Conservation (phyloP, 2,113 vertebrate species). For the Theristicus caerulescens region DNA sequence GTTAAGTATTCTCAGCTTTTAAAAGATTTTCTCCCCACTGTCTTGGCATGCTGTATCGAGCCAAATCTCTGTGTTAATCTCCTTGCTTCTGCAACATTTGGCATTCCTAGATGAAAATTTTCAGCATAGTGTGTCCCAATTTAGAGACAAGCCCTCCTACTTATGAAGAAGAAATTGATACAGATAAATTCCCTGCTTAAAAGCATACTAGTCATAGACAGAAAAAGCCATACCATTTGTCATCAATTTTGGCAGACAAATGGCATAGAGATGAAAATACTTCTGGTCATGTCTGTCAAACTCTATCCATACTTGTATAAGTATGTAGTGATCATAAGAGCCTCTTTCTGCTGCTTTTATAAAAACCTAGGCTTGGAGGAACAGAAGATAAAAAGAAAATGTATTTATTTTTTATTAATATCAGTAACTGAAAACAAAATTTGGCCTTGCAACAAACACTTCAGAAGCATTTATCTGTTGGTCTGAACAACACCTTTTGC, state of each 20-base stretch:
- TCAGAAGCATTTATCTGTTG: not conserved
- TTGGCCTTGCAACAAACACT: not conserved
- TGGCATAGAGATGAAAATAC: not conserved
- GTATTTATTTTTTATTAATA: not conserved
- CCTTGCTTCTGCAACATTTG: not conserved
- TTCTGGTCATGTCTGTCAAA: not conserved
- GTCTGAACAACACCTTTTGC: not conserved
- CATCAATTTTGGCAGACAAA: not conserved
- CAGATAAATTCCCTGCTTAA: conserved; percentile 32
- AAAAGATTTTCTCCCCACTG: not conserved
- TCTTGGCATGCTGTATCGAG: not conserved
- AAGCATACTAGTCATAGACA: not conserved
- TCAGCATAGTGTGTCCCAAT: not conserved
- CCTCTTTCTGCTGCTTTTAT: not conserved
- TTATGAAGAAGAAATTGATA: not conserved
- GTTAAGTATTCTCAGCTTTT: not conserved
- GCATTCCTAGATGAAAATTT: conserved; percentile 18
- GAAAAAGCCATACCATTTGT: conserved; percentile 7
- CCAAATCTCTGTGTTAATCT: not conserved
- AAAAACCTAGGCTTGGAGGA: not conserved
- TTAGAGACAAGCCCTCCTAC: not conserved
- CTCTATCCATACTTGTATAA: not conserved
- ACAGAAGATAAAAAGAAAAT: not conserved
- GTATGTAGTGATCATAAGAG: not conserved
- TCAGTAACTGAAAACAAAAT: not conserved